Conservation (phyloP, 2,888 invertebrate species). For the Napeogenes inachia region DNA sequence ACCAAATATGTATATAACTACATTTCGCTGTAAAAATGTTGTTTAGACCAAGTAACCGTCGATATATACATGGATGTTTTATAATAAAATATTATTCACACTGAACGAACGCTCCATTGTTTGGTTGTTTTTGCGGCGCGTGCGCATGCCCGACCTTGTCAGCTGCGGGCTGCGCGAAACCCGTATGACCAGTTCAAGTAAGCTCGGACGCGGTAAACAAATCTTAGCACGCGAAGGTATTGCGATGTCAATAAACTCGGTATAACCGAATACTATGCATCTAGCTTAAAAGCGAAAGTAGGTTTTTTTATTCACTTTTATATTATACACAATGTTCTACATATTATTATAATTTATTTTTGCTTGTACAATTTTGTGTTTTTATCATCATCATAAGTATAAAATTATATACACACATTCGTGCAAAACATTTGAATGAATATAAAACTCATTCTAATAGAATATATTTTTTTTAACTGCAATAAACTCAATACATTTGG, state of each 20-base stretch:
- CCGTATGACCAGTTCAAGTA: constrained; percentile 61
- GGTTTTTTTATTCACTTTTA: neutral
- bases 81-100: constrained; percentile 40
- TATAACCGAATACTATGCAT: constrained; percentile 15
- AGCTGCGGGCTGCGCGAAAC: constrained; percentile 53
- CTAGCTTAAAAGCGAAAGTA: constrained; percentile 27
- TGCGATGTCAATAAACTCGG: constrained; percentile 44
- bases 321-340: no score
- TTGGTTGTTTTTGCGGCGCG: constrained; percentile 54
- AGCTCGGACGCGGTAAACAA: constrained; percentile 58
- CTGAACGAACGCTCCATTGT: constrained; percentile 47
- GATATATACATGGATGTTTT: neutral
- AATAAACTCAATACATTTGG: no score
- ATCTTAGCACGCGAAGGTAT: constrained; percentile 63
- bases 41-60: no score
- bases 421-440: no score
- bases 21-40: no score
- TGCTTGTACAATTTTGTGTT: no score
- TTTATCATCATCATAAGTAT: no score
- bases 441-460: no score
- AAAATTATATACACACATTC: no score
- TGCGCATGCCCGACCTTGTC: constrained; percentile 65
- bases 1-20: no score
- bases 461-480: no score
- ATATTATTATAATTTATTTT: no score